Evolutionary conservation across 1,140 invertebrate species (phyloP).

Genomic region (Pararge aegeria): DNA sequence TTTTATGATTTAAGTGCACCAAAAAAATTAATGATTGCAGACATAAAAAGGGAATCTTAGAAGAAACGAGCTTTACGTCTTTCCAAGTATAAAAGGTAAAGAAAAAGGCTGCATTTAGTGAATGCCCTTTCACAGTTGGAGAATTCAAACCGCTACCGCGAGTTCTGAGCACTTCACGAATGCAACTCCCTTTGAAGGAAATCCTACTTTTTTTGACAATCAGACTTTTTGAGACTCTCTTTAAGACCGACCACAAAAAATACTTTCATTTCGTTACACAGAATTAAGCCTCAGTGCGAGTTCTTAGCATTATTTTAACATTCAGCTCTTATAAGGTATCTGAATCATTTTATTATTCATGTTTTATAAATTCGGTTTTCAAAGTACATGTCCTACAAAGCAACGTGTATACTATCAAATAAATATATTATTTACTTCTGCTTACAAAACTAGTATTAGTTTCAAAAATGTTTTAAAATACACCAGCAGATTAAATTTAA

Average conservation of each 20-base stretch:
- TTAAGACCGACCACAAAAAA: conserved; percentile 22
- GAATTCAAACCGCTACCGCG: conserved; percentile 66
- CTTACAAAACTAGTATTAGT: too few relatives aligned
- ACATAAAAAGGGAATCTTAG: conserved; percentile 61
- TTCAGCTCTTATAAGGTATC: not conserved
- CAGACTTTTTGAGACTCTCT: conserved; percentile 42
- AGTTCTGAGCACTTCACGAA: conserved; percentile 67
- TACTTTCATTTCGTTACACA: conserved; percentile 31
- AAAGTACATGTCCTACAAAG: too few relatives aligned
- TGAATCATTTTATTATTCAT: not conserved
- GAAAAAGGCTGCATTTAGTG: conserved; percentile 73
- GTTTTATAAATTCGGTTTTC: too few relatives aligned
- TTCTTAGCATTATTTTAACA: conserved; percentile 15
- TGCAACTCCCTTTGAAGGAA: conserved; percentile 66
- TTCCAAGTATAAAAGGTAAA: conserved; percentile 69
- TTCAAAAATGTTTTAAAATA: too few relatives aligned
- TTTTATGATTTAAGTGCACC: conserved; percentile 27
- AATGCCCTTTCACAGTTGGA: conserved; percentile 69
- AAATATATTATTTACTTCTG: too few relatives aligned
- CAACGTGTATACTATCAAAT: too few relatives aligned
- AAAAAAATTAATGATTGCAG: conserved; percentile 72
- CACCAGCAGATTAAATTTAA: not conserved
- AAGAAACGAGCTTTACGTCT: conserved; percentile 66
- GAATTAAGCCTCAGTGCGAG: conserved; percentile 11
- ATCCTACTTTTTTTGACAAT: conserved; percentile 71